Evolutionary conservation across 2,113 vertebrate genomes (phyloP), one percentile per base, ranked within the genome.

Genomic region (Semnornis frantzii): DNA sequence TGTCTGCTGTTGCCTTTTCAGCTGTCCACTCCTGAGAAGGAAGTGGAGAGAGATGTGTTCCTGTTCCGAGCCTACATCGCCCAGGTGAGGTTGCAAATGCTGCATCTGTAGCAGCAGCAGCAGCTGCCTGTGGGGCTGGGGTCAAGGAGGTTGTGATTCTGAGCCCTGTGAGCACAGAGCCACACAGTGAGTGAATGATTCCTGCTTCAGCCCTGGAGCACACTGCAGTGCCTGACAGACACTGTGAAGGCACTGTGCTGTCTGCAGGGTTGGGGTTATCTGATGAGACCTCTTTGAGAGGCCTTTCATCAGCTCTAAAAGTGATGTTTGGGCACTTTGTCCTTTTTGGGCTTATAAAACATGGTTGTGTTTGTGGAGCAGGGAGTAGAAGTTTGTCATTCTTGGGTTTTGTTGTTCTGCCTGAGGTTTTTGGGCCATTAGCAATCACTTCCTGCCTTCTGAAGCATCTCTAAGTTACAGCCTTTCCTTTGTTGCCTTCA

Each of bases 11-110:
- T 16, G 15, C 31, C 58, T 78, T 95, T 78, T 2, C 90, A 99
- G 99, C 98, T 98, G 0, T 98, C 98, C 3, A 97, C 92, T 28
- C 97, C 98, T 0, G 98, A 99, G 87, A 99, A 98, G 85, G 99
- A 99, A 12, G 66, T 96, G 28, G 99, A 99, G 85, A 97, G 98
- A 68, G 99, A 99, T 23, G 98, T 98, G 69, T 99, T 99, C 97
- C 91, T 99, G 39, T 99, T 99, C 95, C 98, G 99, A 96, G 98
- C 99, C 0, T 99, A 99, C 95, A 98, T 99, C 0, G 99, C 99
- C 11, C 98, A 99, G 98, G 99, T 99, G 91, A 96, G 89, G 21
- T 4, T 24, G 28, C 1, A 1, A 23, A 16, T 1, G 2, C 8
- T 5, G 60, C 3, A 0, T 12, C 6, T 12, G 20, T 10, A 33